Evolutionary conservation across 2,797 vertebrate species (phyloP), one percentile per base, ranked within the genome.

Genomic region (Sebastolobus altivelis): DNA sequence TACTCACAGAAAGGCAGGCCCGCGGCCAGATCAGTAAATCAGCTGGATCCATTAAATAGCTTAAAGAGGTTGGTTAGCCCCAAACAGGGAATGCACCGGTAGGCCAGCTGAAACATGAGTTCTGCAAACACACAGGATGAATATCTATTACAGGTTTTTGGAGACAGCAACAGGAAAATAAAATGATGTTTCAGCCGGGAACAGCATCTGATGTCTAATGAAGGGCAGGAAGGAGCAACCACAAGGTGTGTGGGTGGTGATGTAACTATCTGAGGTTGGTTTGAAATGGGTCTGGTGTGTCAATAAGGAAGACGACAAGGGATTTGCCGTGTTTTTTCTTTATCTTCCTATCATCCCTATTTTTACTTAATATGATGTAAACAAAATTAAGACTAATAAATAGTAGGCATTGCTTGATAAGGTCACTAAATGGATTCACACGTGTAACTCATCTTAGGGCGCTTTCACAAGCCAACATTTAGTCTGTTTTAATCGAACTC

Each of bases 111-210:
- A 92, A 93, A 94, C 88, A 83, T 31, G 79, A 92, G 87, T 86
- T 91, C 86, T 87, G 79, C 85, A 93, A 93, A 93, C 83, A 91
- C 88, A 94, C 88, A 94, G 88, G 88, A 90, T 78, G 67, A 94
- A 94, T 95, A 93, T 94, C 93, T 91, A 90, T 95, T 92, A 94
- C 87, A 85, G 76, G 79, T 72, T 84, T 93, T 75, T 87, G 88
- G 82, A 83, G 73, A 75, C 72, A 68, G 80, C 35, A 65, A 85
- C 72, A 85, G 89, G 86, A 83, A 92, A 92, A 92, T 88, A 90
- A 93, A 93, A 85, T 65, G 37, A 87, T 90, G 83, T 90, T 93
- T 94, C 81, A 87, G 87, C 68, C 63, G 12, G 54, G 82, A 90
- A 89, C 78, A 74, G 81, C 85, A 92, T 93, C 88, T 89, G 86